phyloP scores from a whole-genome alignment of 2,113 vertebrate species.

The Cyprinodon tularosa region DNA sequence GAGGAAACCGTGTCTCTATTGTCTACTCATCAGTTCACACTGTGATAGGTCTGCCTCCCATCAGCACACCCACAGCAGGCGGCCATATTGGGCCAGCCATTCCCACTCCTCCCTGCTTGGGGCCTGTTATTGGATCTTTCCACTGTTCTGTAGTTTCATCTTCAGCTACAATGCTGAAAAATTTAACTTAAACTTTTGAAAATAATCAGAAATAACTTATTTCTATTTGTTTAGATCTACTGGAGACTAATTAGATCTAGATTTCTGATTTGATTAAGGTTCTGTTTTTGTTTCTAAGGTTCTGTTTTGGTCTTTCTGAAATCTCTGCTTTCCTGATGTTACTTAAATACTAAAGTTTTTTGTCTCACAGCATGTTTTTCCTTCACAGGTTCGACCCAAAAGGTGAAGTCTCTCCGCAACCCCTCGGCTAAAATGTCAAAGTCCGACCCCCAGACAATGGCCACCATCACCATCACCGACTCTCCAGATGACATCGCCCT shows the following conservation, averaged over 20 bases:
- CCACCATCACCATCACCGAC: slow-evolving; percentile 88
- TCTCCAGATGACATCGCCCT: slow-evolving; percentile 86
- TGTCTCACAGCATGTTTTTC: background rate
- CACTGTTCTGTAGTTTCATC: background rate
- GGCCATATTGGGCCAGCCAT: background rate
- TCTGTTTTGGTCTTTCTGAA: no score
- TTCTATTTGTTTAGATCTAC: no score
- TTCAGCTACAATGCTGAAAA: background rate
- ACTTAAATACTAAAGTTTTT: background rate
- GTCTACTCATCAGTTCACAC: slow-evolving; percentile 42
- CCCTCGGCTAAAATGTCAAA: slow-evolving; percentile 95
- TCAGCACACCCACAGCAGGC: background rate
- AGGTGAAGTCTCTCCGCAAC: slow-evolving; percentile 93
- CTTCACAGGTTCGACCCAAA: slow-evolving; percentile 83
- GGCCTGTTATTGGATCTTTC: background rate
- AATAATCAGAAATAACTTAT: no score
- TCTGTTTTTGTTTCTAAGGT: no score
- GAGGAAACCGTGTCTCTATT: slow-evolving; percentile 14
- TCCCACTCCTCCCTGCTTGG: background rate
- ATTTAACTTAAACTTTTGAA: no score
- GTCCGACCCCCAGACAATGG: slow-evolving; percentile 88
- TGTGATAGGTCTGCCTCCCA: slow-evolving; percentile 27
- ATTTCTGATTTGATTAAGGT: no score
- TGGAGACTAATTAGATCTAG: no score
- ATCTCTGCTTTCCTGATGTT: no score